Percentiles rank a stretch among this genome's conserved stretches.
These are phyloP conservation scores for Drosophila greeni DNA, from an alignment of 2,888 invertebrate genomes.

Conservation along the genomic window DNA sequence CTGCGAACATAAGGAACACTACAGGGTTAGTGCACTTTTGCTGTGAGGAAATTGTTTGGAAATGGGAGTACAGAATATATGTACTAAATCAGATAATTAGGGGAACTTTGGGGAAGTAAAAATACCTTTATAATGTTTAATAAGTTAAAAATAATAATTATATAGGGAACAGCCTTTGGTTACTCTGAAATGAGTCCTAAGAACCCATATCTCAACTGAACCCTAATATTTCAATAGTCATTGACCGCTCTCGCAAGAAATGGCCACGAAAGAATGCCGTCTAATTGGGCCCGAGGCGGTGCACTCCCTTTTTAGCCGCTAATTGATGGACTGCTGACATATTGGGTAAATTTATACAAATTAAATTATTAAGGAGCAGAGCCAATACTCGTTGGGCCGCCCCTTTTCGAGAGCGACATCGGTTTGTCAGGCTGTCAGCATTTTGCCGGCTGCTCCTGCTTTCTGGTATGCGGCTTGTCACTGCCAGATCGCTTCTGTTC, in stretches of 20 bases:
- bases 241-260: conserved; percentile 3
- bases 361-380: conserved; percentile 63
- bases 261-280: conserved; percentile 35
- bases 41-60: neutral
- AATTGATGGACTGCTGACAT: conserved; percentile 60
- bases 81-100: neutral
- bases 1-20: neutral
- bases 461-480: conserved; percentile 63
- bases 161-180: neutral
- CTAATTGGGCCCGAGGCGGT: conserved; percentile 44
- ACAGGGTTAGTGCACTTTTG: conserved; percentile 15
- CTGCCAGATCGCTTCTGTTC: conserved; percentile 50
- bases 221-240: conserved; percentile 1
- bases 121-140: neutral
- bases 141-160: neutral
- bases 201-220: neutral
- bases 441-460: conserved; percentile 28
- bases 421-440: conserved; percentile 49
- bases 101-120: neutral
- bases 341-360: conserved; percentile 71
- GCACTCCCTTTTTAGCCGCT: conserved; percentile 36
- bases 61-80: neutral
- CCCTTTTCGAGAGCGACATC: conserved; percentile 21
- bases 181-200: neutral
- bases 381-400: conserved; percentile 2